These are phyloP conservation scores for Phocoena sinus DNA, from an alignment of 2,113 vertebrate genomes.

Conservation along the genomic window DNA sequence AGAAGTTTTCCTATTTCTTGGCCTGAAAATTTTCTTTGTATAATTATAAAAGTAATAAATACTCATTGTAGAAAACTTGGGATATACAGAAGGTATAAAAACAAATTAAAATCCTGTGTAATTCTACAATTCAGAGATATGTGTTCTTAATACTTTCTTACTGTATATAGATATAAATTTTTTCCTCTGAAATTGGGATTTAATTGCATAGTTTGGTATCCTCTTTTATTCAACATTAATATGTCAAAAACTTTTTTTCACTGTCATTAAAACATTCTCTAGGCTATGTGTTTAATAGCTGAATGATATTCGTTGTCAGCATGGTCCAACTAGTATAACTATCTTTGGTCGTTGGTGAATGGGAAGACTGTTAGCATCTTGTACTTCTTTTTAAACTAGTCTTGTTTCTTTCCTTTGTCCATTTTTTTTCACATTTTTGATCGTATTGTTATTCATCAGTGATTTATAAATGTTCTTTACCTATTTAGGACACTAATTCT, in stretches of 20 bases:
- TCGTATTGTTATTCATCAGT: not conserved
- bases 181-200: not conserved
- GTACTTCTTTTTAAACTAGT: not conserved
- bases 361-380: not conserved
- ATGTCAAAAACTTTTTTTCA: not conserved
- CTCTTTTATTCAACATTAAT: not conserved
- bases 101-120: not conserved
- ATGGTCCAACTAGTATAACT: not conserved
- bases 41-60: conserved; percentile 1
- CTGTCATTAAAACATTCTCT: not conserved
- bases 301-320: not conserved
- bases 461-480: not conserved
- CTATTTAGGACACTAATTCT: not conserved
- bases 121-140: not conserved
- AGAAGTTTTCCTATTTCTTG: not conserved
- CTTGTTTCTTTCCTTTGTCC: not conserved
- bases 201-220: not conserved
- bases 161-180: not conserved
- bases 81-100: not conserved
- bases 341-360: not conserved
- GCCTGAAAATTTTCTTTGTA: not conserved
- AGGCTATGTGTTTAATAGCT: not conserved
- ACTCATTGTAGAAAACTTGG: not conserved
- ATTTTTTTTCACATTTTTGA: not conserved
- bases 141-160: not conserved